phyloP scores from a whole-genome alignment of 2,888 invertebrate genomes.

The Octodonta nipae region DNA sequence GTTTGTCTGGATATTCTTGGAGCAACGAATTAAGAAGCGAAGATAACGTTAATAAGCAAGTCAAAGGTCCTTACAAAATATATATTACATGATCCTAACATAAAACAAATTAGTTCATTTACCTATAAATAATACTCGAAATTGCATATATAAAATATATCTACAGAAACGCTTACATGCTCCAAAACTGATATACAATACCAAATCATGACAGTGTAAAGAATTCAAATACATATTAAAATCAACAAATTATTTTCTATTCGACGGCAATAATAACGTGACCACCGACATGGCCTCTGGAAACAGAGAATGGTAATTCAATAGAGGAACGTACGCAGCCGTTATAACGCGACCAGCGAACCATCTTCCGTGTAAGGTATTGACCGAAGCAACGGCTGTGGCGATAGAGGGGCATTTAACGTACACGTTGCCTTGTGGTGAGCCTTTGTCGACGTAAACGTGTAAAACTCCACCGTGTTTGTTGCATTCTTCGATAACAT shows the following conservation, averaged over 20 bases:
- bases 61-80: too few species aligned
- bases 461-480: slow-evolving; percentile 95
- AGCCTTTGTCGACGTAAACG: slow-evolving; percentile 86
- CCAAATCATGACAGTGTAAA: too few species aligned
- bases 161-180: too few species aligned
- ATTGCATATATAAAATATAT: slow-evolving; percentile 1
- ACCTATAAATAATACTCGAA: too few species aligned
- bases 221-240: too few species aligned
- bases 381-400: slow-evolving; percentile 91
- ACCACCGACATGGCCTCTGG: slow-evolving; percentile 77
- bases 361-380: slow-evolving; percentile 92
- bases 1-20: too few species aligned
- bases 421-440: slow-evolving; percentile 90
- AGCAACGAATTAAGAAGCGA: too few species aligned
- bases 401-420: slow-evolving; percentile 96
- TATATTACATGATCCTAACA: too few species aligned
- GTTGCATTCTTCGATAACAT: slow-evolving; percentile 95
- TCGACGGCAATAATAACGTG: slow-evolving; percentile 49
- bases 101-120: too few species aligned
- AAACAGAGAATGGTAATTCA: slow-evolving; percentile 94
- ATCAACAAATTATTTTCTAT: too few species aligned
- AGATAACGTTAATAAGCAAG: too few species aligned
- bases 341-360: slow-evolving; percentile 96
- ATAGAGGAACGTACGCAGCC: slow-evolving; percentile 92
- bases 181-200: not conserved